Base-by-base conservation (phyloP, 2,113 vertebrate genomes). In the Charina bottae region DNA sequence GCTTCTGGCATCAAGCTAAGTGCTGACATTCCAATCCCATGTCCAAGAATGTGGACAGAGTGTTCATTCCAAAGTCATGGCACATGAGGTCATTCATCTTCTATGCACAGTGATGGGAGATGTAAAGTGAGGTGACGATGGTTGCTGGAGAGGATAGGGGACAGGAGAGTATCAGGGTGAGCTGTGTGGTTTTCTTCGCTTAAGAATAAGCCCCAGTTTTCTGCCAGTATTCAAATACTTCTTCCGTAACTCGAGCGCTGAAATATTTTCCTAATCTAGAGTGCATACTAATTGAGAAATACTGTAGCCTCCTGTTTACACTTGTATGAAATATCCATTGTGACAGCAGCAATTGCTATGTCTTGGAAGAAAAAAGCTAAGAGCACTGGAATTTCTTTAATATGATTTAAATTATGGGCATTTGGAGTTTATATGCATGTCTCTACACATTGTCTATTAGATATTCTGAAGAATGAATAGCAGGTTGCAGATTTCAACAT, bases 1-100 rank as follows among this genome's bases (percentile, higher is more conserved):
- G 95, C 92, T 95, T 94, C 94, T 98, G 98, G 97, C 97, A 42
- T 56, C 6, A 0, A 90, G 94, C 96, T 95, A 96, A 92, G 28
- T 92, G 92, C 93, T 95, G 94, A 96, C 97, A 97, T 98, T 98
- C 97, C 97, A 10, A 46, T 88, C 24, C 92, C 12, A 3, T 5
- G 89, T 93, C 89, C 96, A 95, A 96, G 97, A 98, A 98, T 98
- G 97, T 97, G 97, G 95, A 97, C 97, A 97, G 21, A 28, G 94
- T 95, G 98, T 98, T 96, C 95, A 0, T 96, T 95, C 95, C 78
- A 92, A 93, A 85, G 93, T 96, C 93, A 83, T 94, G 88, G 94
- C 8, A 0, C 95, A 83, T 93, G 49, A 96, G 95, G 93, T 95
- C 72, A 28, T 93, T 96, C 95, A 96, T 96, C 90, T 91, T 94